Evolutionary conservation across 1,140 invertebrate species (phyloP).

Genomic region (Scaptomyza pallida): DNA sequence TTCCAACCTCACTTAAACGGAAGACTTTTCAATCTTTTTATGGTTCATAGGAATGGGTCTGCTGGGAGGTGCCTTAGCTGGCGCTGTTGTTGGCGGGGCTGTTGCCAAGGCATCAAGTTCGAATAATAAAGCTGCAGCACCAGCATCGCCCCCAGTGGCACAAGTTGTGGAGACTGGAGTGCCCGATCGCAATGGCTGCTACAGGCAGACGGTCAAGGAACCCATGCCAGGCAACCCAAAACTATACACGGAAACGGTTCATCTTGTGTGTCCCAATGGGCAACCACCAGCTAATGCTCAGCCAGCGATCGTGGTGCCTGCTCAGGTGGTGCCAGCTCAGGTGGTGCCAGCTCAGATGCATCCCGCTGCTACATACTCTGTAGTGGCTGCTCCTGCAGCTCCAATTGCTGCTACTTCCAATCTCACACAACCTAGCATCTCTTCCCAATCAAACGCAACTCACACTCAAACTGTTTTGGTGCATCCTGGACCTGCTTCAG

Average conservation of each 20-base stretch:
- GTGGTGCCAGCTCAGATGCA: not conserved
- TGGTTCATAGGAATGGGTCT: conserved; percentile 47
- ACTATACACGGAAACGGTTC: conserved; percentile 57
- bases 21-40: not conserved
- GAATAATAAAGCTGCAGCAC: conserved; percentile 14
- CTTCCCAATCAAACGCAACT: conserved; percentile 1
- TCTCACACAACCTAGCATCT: not conserved
- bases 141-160: conserved; percentile 33
- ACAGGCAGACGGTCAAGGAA: conserved; percentile 56
- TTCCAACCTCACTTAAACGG: not conserved
- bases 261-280: conserved; percentile 58
- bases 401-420: conserved; percentile 5
- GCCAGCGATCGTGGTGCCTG: not conserved
- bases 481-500: conserved; percentile 6
- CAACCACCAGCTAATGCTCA: not conserved
- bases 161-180: conserved; percentile 55
- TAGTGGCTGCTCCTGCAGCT: not conserved
- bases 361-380: not conserved
- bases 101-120: conserved; percentile 30
- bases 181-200: conserved; percentile 59
- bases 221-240: conserved; percentile 45
- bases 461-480: not conserved
- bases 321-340: not conserved
- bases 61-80: conserved; percentile 57
- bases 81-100: conserved; percentile 41